Percentiles rank a stretch among this genome's conserved stretches.
Conservation (phyloP, 2,113 vertebrate genomes). For the Sterna hirundo region DNA sequence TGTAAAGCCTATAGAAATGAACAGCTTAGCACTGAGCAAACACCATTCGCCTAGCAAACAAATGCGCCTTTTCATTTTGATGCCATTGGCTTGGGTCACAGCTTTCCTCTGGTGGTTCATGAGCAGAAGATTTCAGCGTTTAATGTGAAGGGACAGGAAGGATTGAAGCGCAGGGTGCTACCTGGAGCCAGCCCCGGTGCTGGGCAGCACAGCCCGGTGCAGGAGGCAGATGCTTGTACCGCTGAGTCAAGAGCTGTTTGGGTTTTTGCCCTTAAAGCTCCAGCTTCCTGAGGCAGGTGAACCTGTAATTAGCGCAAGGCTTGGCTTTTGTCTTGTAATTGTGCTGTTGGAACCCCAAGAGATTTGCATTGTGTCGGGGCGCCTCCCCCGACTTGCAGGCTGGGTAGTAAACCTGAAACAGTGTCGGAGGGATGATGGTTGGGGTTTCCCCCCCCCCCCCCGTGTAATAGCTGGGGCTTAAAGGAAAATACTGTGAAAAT, state of each 20-base stretch:
- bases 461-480: neutral
- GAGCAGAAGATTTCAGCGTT: neutral
- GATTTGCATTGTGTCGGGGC: neutral
- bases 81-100: neutral
- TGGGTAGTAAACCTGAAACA: neutral
- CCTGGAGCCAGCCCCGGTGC: accelerated
- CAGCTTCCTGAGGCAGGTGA: neutral
- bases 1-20: neutral
- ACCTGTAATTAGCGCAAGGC: neutral
- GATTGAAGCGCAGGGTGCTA: neutral
- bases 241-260: neutral
- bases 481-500: neutral
- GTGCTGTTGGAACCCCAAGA: neutral
- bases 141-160: neutral
- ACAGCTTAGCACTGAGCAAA: neutral
- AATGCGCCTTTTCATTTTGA: neutral
- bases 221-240: neutral
- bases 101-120: neutral
- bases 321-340: slow-evolving; percentile 3
- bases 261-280: neutral
- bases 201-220: neutral
- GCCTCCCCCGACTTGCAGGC: neutral
- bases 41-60: neutral
- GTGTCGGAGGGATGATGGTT: neutral
- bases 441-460: accelerated